phyloP scores from a whole-genome alignment of 2,113 vertebrate genomes.

The Smithornis capensis region DNA sequence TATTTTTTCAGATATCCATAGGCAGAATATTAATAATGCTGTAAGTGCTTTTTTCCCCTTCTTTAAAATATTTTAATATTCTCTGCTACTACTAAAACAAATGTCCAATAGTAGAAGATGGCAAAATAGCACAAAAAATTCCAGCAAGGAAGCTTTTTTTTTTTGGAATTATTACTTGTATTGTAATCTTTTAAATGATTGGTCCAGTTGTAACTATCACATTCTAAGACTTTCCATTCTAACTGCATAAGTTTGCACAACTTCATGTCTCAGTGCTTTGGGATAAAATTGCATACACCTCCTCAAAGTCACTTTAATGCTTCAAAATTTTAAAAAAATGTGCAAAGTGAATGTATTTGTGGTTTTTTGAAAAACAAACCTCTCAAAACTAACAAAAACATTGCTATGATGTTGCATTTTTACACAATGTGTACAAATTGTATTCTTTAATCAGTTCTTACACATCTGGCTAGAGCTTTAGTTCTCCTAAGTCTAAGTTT shows the following conservation, averaged over 20 bases:
- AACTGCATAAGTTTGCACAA: not conserved
- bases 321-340: not conserved
- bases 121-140: not conserved
- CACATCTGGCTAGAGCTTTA: not conserved
- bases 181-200: not conserved
- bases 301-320: not conserved
- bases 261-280: not conserved
- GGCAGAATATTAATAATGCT: slow-evolving; percentile 40
- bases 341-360: not conserved
- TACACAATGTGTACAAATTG: rapidly evolving
- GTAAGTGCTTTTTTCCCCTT: not conserved
- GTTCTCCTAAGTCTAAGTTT: not conserved
- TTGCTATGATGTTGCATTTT: not conserved
- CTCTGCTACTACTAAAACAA: not conserved
- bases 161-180: not conserved
- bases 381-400: not conserved
- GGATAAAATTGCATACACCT: not conserved
- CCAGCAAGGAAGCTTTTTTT: not conserved
- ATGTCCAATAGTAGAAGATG: not conserved
- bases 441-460: not conserved
- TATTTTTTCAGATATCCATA: slow-evolving; percentile 7
- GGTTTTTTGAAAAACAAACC: not conserved
- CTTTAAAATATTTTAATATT: not conserved
- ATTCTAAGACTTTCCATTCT: not conserved
- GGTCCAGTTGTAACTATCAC: not conserved